Conservation (phyloP, 2,113 vertebrate species). For the Brevimyrus niger region DNA sequence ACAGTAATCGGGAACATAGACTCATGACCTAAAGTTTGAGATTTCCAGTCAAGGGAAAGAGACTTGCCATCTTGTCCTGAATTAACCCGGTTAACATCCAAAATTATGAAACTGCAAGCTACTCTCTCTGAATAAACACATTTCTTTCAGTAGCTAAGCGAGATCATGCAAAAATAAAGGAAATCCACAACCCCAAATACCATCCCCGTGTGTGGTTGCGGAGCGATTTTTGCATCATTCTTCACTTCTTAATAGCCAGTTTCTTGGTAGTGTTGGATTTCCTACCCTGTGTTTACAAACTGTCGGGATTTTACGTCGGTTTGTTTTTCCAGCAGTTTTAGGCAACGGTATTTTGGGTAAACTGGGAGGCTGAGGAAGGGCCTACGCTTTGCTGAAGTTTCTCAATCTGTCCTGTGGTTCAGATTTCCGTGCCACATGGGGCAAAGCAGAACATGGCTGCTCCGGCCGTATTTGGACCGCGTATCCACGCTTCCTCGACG, state of each 20-base stretch:
- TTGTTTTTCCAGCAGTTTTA: constrained; percentile 1
- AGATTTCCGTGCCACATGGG: neutral
- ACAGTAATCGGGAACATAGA: neutral
- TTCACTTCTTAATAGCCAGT: neutral
- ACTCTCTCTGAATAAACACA: neutral
- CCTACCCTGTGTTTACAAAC: neutral
- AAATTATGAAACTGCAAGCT: neutral
- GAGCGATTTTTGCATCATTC: neutral
- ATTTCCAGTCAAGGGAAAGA: neutral
- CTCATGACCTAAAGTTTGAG: neutral
- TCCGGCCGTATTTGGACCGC: neutral
- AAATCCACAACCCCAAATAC: neutral
- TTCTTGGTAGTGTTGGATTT: neutral
- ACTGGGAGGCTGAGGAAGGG: neutral
- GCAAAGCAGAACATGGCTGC: neutral
- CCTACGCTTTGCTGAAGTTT: neutral
- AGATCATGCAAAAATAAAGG: neutral
- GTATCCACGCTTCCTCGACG: neutral
- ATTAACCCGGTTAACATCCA: neutral
- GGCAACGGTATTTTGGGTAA: neutral
- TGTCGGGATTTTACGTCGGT: neutral
- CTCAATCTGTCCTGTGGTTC: neutral
- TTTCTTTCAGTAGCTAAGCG: neutral
- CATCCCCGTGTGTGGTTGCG: neutral
- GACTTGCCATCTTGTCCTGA: neutral